phyloP scores from a whole-genome alignment of 2,113 vertebrate genomes.

The Passer montanus region DNA sequence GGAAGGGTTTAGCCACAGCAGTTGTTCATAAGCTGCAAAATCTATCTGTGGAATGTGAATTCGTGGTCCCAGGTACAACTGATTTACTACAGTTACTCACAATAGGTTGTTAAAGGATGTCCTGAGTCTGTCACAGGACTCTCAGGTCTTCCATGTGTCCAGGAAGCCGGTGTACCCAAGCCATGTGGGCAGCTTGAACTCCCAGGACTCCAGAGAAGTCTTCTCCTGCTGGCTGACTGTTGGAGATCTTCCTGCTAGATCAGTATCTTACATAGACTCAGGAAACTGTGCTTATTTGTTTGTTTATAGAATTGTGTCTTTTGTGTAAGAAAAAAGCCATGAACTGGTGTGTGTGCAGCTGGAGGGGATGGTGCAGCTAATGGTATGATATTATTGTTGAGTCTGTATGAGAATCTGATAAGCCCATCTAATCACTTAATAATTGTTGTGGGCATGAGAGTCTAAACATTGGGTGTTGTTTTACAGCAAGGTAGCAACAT shows the following conservation, averaged over 20 bases:
- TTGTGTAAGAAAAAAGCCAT: background rate
- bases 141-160: background rate
- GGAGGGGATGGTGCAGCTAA: background rate
- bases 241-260: background rate
- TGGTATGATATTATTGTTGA: background rate
- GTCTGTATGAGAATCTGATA: background rate
- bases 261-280: background rate
- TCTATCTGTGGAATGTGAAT: background rate
- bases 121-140: background rate
- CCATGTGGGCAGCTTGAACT: background rate
- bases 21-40: background rate
- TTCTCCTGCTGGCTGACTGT: background rate
- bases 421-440: background rate
- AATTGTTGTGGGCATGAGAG: background rate
- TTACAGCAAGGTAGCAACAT: background rate
- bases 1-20: background rate
- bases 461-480: background rate
- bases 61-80: background rate
- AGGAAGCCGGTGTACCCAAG: background rate
- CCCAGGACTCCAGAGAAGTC: accelerated
- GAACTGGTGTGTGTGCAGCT: background rate
- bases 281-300: background rate
- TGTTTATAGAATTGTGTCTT: background rate
- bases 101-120: background rate
- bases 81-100: background rate